Evolutionary conservation across 2,888 invertebrate genomes (phyloP).

Genomic region (Sialis fuliginosa): DNA sequence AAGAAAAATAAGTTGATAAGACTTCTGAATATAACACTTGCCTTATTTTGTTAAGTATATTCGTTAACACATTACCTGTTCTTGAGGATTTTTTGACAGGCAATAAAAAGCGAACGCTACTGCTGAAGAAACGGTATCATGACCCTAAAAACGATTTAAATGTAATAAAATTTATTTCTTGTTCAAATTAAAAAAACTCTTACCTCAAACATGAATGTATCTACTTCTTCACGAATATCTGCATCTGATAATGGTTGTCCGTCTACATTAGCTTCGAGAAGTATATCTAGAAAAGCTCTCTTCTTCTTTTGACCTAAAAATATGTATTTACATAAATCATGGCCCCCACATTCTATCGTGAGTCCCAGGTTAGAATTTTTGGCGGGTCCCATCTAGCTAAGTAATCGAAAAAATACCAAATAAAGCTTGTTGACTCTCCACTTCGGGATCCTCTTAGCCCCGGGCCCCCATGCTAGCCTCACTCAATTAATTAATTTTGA

Average conservation of each 20-base stretch:
- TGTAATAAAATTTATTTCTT: neutral
- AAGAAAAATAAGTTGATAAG: neutral
- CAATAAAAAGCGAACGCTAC: conserved; percentile 26
- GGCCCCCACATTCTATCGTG: too few relatives aligned
- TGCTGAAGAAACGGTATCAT: conserved; percentile 29
- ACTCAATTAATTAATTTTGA: too few relatives aligned
- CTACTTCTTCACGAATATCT: conserved; percentile 4
- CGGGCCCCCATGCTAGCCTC: too few relatives aligned
- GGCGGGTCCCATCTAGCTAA: too few relatives aligned
- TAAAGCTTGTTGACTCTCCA: too few relatives aligned
- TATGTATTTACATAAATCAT: too few relatives aligned
- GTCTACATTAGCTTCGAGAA: conserved; percentile 1
- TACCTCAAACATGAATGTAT: conserved; percentile 5
- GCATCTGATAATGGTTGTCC: conserved; percentile 1
- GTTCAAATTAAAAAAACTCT: neutral
- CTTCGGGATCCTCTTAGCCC: too few relatives aligned
- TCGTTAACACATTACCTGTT: conserved; percentile 17
- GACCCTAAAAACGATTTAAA: conserved; percentile 20
- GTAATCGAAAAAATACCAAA: too few relatives aligned
- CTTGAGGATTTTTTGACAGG: conserved; percentile 24
- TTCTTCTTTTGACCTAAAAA: neutral
- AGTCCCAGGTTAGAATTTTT: too few relatives aligned
- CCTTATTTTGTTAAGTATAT: neutral
- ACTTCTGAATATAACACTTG: too few relatives aligned
- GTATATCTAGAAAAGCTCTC: conserved; percentile 1